These are phyloP conservation scores for Apocrypta bakeri DNA, from an alignment of 1,140 invertebrate species.

Conservation along the genomic window DNA sequence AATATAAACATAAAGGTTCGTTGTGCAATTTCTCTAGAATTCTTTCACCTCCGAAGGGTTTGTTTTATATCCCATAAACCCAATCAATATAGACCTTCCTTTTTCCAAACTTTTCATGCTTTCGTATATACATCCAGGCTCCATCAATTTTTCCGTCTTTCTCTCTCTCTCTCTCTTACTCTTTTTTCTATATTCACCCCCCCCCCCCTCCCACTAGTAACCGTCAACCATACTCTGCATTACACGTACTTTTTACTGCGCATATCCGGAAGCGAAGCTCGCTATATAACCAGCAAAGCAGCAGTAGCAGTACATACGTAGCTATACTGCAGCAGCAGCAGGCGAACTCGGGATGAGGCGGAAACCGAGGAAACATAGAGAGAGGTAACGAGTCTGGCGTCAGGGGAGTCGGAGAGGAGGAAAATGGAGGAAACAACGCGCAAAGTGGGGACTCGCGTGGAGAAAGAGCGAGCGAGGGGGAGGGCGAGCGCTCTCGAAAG, in stretches of 20 bases:
- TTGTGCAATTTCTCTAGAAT: neutral
- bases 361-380: slow-evolving; percentile 18
- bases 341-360: neutral
- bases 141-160: too few relatives aligned
- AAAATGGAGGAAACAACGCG: slow-evolving; percentile 34
- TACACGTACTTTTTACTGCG: neutral
- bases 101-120: neutral
- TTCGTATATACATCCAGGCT: too few relatives aligned
- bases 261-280: neutral
- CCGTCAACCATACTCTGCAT: neutral
- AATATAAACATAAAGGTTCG: too few relatives aligned
- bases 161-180: neutral
- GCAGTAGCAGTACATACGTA: neutral
- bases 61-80: neutral
- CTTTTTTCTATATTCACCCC: too few relatives aligned
- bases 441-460: slow-evolving; percentile 19
- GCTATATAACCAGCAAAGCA: neutral
- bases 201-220: too few relatives aligned
- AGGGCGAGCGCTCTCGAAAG: slow-evolving; percentile 55
- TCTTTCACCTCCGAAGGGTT: neutral
- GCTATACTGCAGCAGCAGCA: neutral
- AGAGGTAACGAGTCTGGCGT: slow-evolving; percentile 39
- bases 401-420: slow-evolving; percentile 40
- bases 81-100: neutral
- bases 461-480: slow-evolving; percentile 43